Evolutionary conservation across 2,797 vertebrate genomes (phyloP).

Genomic region (Hapalemur alaotrensis): DNA sequence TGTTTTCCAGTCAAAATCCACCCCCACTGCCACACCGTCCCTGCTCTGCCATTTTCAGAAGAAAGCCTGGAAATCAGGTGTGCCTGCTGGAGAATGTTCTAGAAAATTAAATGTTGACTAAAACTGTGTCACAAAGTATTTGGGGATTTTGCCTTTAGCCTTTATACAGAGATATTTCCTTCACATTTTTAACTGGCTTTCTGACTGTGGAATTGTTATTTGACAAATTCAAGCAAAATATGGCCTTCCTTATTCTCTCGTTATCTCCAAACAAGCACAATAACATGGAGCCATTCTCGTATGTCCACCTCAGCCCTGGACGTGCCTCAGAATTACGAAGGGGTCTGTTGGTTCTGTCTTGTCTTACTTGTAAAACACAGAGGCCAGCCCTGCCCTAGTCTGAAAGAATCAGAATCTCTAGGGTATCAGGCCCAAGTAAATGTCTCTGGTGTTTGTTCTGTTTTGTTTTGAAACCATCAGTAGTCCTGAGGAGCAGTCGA

Average conservation of each 20-base stretch:
- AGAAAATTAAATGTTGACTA: not conserved
- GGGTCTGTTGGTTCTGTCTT: not conserved
- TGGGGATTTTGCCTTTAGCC: not conserved
- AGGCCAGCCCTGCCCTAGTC: not conserved
- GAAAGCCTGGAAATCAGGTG: not conserved
- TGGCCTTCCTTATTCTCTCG: not conserved
- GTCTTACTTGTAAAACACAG: not conserved
- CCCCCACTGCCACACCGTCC: not conserved
- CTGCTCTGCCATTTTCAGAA: not conserved
- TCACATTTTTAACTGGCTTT: not conserved
- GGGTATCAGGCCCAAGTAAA: not conserved
- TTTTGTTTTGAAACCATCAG: not conserved
- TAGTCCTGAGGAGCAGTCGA: not conserved
- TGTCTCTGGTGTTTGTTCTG: not conserved
- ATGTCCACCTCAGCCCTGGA: no score
- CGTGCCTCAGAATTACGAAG: not conserved
- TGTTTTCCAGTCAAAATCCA: not conserved
- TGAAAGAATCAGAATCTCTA: not conserved
- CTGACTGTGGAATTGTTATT: not conserved
- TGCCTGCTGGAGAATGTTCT: not conserved
- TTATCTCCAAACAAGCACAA: not conserved
- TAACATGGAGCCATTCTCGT: fast-evolving
- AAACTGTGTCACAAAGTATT: not conserved
- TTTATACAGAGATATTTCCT: not conserved
- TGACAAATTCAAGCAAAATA: not conserved